Conservation (phyloP, 2,113 vertebrate genomes). For the Nymphicus hollandicus region DNA sequence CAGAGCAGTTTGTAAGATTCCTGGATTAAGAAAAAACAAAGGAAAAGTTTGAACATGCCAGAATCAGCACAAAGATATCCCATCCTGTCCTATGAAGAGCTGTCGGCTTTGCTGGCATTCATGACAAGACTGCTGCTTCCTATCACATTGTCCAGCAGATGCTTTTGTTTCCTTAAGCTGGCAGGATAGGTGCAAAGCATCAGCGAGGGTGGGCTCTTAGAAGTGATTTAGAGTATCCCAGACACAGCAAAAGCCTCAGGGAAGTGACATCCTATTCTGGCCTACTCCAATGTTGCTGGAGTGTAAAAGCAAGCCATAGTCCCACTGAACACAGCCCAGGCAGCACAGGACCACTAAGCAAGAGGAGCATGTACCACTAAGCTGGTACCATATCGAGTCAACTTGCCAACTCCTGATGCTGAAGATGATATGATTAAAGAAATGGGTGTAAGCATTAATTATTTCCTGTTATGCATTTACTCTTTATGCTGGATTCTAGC, state of each 20-base stretch:
- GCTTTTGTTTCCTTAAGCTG: slow-evolving; percentile 13
- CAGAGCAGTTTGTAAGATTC: slow-evolving; percentile 29
- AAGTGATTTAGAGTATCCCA: not conserved
- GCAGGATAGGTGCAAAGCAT: slow-evolving; percentile 20
- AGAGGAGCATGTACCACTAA: not conserved
- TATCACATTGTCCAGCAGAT: slow-evolving; percentile 24
- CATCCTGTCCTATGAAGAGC: slow-evolving; percentile 43
- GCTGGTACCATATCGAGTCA: not conserved
- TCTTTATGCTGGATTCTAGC: not conserved
- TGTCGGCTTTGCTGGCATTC: not conserved
- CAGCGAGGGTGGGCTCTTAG: not conserved
- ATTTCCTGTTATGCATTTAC: not conserved
- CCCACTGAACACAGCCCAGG: not conserved
- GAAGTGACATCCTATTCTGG: not conserved
- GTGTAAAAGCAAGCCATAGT: not conserved
- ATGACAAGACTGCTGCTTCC: not conserved
- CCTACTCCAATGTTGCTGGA: rapidly evolving
- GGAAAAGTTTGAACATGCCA: slow-evolving; percentile 34
- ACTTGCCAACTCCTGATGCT: not conserved
- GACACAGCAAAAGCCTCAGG: not conserved
- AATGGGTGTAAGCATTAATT: not conserved
- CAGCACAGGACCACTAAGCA: not conserved
- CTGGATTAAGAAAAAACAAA: slow-evolving; percentile 48
- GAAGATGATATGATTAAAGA: not conserved
- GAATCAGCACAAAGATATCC: slow-evolving; percentile 53